phyloP scores from a whole-genome alignment of 2,113 vertebrate genomes.

The Tursiops truncatus region DNA sequence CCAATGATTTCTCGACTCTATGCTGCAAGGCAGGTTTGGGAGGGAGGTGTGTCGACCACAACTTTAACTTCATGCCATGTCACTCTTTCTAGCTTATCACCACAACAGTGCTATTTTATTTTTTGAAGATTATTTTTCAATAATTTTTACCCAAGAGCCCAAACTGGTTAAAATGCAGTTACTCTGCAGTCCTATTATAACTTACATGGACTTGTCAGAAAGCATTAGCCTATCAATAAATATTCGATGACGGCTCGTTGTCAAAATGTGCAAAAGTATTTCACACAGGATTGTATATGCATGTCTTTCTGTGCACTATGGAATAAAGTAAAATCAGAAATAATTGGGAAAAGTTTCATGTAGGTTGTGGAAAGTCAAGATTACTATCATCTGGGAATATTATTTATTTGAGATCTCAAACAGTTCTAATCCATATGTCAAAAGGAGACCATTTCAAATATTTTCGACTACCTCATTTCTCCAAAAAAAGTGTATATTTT shows the following conservation, averaged over 20 bases:
- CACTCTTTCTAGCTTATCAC: neutral
- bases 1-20: neutral
- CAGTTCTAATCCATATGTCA: neutral
- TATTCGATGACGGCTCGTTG: neutral
- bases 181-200: neutral
- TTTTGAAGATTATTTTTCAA: constrained; percentile 10
- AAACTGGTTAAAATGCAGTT: neutral
- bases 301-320: neutral
- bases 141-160: neutral
- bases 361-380: neutral
- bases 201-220: neutral
- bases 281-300: neutral
- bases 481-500: neutral
- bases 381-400: neutral
- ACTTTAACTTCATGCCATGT: neutral
- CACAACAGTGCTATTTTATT: neutral
- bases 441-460: neutral
- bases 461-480: neutral
- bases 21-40: neutral
- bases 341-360: neutral
- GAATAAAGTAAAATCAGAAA: neutral
- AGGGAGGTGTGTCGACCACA: neutral
- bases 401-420: neutral
- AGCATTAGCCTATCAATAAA: neutral
- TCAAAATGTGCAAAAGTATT: neutral